These are phyloP conservation scores for Mythimna albipuncta DNA, from an alignment of 2,888 invertebrate genomes.

Conservation along the genomic window DNA sequence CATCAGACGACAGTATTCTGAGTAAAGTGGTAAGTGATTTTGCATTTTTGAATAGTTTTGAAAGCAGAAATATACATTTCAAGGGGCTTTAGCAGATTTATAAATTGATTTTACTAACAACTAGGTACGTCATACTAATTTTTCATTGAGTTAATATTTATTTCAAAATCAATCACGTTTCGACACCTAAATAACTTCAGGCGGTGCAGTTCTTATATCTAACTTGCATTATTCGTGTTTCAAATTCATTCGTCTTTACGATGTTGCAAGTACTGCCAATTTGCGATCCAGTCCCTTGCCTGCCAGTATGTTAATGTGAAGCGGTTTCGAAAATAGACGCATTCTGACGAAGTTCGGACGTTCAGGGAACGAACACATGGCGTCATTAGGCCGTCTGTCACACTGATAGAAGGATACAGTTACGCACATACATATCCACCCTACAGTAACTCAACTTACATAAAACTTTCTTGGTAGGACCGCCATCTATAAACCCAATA, in stretches of 20 bases:
- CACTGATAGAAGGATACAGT: slow-evolving; percentile 58
- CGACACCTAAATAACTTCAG: slow-evolving; percentile 13
- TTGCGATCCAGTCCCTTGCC: slow-evolving; percentile 67
- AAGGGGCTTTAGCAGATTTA: neutral
- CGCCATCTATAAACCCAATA: slow-evolving; percentile 38
- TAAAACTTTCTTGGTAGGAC: slow-evolving; percentile 49
- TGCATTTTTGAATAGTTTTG: neutral
- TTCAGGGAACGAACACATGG: slow-evolving; percentile 67
- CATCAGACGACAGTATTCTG: neutral
- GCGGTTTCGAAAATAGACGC: slow-evolving; percentile 68
- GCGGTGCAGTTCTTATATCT: slow-evolving; percentile 26
- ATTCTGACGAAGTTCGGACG: slow-evolving; percentile 62
- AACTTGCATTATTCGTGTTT: slow-evolving; percentile 50
- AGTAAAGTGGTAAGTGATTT: neutral
- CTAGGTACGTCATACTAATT: neutral
- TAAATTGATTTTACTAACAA: neutral
- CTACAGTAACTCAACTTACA: slow-evolving; percentile 50
- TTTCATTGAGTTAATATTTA: neutral
- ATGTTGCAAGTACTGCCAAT: slow-evolving; percentile 69
- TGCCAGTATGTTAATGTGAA: slow-evolving; percentile 70
- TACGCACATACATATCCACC: slow-evolving; percentile 54
- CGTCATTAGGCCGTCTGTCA: slow-evolving; percentile 68
- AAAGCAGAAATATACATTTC: no score
- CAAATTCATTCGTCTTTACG: slow-evolving; percentile 65
- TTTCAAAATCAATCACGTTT: neutral